Evolutionary conservation across 2,113 vertebrate species (phyloP).

Genomic region (Mustela lutreola): DNA sequence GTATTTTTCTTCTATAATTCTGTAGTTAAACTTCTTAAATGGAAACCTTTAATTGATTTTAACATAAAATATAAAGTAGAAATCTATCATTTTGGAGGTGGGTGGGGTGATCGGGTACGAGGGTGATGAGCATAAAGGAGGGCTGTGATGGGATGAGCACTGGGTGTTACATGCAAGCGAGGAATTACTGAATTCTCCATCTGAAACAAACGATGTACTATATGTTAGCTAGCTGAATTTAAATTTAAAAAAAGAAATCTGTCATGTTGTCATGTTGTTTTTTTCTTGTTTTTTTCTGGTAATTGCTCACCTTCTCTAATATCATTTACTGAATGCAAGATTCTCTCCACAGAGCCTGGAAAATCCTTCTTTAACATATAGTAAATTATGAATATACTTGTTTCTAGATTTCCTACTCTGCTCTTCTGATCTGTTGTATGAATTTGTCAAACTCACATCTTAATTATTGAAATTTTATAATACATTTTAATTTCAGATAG

Average conservation of each 20-base stretch:
- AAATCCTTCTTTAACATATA: neutral
- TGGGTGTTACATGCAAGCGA: neutral
- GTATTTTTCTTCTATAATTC: slow-evolving; percentile 11
- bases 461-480: slow-evolving; percentile 3
- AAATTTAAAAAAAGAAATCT: neutral
- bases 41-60: slow-evolving; percentile 34
- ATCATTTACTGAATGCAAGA: neutral
- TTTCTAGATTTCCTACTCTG: neutral
- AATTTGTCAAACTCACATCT: neutral
- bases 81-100: neutral
- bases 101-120: neutral
- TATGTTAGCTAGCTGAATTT: neutral
- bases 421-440: neutral
- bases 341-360: neutral
- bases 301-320: neutral
- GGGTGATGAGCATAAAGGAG: neutral
- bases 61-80: neutral
- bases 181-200: neutral
- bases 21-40: neutral
- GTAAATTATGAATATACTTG: neutral
- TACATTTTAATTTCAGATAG: neutral
- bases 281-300: neutral
- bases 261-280: neutral
- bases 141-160: neutral
- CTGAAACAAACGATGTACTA: neutral